Conservation (phyloP, 2,113 vertebrate genomes). For the Oriolus oriolus region DNA sequence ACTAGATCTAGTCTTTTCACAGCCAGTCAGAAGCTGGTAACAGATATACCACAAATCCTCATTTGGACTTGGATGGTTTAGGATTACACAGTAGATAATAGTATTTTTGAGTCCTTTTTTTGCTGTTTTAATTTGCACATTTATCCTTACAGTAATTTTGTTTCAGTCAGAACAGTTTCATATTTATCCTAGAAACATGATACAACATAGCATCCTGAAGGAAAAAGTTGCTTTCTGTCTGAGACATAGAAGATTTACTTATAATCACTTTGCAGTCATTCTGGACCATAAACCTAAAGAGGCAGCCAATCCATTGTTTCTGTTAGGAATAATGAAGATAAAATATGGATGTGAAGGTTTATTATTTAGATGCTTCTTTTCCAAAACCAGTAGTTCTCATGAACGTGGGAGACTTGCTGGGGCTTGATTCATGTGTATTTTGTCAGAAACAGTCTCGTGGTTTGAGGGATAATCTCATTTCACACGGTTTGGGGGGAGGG, state of each 20-base stretch:
- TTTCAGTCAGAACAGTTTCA: neutral
- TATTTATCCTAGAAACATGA: neutral
- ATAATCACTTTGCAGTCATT: neutral
- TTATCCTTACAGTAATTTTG: neutral
- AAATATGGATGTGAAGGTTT: neutral
- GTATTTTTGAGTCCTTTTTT: neutral
- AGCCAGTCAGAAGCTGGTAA: neutral
- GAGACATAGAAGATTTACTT: neutral
- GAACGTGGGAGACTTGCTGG: neutral
- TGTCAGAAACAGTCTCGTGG: neutral
- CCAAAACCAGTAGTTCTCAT: neutral
- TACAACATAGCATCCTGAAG: neutral
- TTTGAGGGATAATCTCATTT: slow-evolving; percentile 32
- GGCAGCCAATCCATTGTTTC: neutral
- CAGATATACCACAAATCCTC: neutral
- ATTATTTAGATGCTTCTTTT: neutral
- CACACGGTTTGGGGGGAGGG: neutral
- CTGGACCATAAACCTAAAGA: neutral
- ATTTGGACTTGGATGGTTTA: neutral
- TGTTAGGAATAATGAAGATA: neutral
- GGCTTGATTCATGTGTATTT: neutral
- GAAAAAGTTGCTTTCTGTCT: neutral
- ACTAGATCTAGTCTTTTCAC: neutral
- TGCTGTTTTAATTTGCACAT: neutral
- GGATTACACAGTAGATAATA: neutral